Evolutionary conservation across 1,140 invertebrate genomes (phyloP), one percentile per base, ranked within the genome.

Genomic region (Eumaeus atala): DNA sequence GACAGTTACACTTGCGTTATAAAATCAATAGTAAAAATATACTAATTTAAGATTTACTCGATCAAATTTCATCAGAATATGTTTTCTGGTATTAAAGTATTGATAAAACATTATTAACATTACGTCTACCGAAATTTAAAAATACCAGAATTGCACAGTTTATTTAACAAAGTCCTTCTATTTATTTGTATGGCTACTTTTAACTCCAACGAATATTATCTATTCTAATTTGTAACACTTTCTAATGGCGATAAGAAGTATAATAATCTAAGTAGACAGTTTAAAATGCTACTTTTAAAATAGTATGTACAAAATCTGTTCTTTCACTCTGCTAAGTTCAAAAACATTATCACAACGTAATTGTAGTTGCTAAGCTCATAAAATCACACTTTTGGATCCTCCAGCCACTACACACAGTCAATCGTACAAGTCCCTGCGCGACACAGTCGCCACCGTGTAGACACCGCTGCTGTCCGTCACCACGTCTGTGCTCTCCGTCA

Each of bases 401-500:
- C 5, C 17, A 16, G 4, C 14, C n/a, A 16, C 9, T 9, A 8
- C 9, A 9, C 14, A 17, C 40, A 44, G 40, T 66, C 64, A 87
- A 62, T 85, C 83, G 51, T 87, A 87, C 34, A 87, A 57, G 67
- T 87, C 78, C 50, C 62, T 66, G 51, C 67, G 69, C 6, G 84
- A 78, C 42, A 84, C 68, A 33, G 74, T 80, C 12, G 77, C 84
- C 12, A 79, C 60, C 12, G 77, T 81, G 55, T 82, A 80, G 16
- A 82, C 62, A 42, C 77, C 74, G 54, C 84, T 87, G 54, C 81
- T 87, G 48, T 84, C 83, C 11, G 81, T 87, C 54, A 75, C 73
- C 66, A 78, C 82, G 65, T 85, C 82, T 48, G 82, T 85, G 70
- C 79, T 85, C 66, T 83, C 77, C 68, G 82, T 87, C 72, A 79